These are phyloP conservation scores for Carapus acus DNA, from an alignment of 2,797 vertebrate species.

Conservation along the genomic window DNA sequence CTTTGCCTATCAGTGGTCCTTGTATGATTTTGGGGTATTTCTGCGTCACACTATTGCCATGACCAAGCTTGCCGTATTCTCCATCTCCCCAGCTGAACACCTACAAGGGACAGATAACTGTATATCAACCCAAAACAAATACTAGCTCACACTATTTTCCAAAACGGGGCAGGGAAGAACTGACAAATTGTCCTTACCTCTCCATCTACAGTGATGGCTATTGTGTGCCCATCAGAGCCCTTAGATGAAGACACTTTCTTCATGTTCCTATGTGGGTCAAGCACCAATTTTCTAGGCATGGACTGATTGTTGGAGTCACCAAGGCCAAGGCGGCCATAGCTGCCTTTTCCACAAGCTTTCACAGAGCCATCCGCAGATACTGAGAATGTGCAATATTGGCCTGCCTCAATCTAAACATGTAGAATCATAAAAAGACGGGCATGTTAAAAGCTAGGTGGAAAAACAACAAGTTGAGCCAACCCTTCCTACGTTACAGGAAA, in stretches of 20 bases:
- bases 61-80: slow-evolving; percentile 81
- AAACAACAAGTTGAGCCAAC: no score
- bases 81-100: slow-evolving; percentile 84
- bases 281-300: slow-evolving; percentile 77
- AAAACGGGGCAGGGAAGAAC: no score
- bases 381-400: slow-evolving; percentile 81
- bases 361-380: slow-evolving; percentile 77
- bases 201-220: slow-evolving; percentile 77
- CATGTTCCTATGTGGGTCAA: slow-evolving; percentile 78
- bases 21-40: slow-evolving; percentile 83
- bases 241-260: slow-evolving; percentile 81
- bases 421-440: background rate
- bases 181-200: slow-evolving; percentile 56
- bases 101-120: slow-evolving; percentile 38
- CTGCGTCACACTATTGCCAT: slow-evolving; percentile 80
- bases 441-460: no score
- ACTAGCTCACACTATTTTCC: no score
- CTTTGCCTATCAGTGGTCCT: slow-evolving; percentile 76
- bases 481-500: no score
- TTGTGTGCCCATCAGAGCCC: slow-evolving; percentile 80
- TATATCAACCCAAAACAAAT: no score
- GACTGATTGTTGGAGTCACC: slow-evolving; percentile 84
- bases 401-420: slow-evolving; percentile 75
- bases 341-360: slow-evolving; percentile 81
- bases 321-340: slow-evolving; percentile 78